Base-by-base conservation (phyloP, 2,888 invertebrate species). In the Cataglyphis cursor region DNA sequence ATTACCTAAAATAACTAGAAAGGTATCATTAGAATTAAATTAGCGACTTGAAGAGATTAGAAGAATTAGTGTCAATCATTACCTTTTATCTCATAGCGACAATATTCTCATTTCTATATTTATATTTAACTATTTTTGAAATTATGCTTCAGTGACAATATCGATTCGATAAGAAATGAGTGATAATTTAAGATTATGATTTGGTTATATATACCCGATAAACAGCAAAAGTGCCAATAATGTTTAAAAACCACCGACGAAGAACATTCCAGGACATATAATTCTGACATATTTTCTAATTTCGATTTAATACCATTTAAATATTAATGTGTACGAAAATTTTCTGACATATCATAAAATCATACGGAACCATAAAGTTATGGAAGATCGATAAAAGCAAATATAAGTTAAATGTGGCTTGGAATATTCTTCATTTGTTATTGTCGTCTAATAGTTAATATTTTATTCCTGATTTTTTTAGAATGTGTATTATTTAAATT, bases 401-500 rank as follows among this genome's bases (percentile, higher is more conserved):
- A 48, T 48, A 48, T 18, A n/a, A 64, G 51, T 24, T 66, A 66
- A 54, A 41, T 41, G 35, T 12, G 5, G 4, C 15, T 35, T 3
- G 54, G 24, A 12, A n/a, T 64, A 51, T 15, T 65, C 35, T 38
- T 57, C 15, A 35, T 41, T 65, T 64, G 35, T 74, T 44, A 61
- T 5, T 35, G 9, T 54, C 54, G 38, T 41, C 76, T n/a, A 3
- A 57, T 66, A 66, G 21, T 9, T 64, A 64, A 78, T 57, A 21
- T 68, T 78, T 80, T 68, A 70, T 31, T 24, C 28, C 6, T 57
- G 18, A 68, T 44, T 78, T 44, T 44, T 68, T 21, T 38, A 28
- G 31, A 2, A 68, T 65, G 18, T 70, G 41, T 57, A n/a, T 44
- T 51, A 59, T 80, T 59, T 70, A 59, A 80, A 80, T 70, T 24